Evolutionary conservation across 1,140 invertebrate genomes (phyloP).

Genomic region (Drosophila varians): DNA sequence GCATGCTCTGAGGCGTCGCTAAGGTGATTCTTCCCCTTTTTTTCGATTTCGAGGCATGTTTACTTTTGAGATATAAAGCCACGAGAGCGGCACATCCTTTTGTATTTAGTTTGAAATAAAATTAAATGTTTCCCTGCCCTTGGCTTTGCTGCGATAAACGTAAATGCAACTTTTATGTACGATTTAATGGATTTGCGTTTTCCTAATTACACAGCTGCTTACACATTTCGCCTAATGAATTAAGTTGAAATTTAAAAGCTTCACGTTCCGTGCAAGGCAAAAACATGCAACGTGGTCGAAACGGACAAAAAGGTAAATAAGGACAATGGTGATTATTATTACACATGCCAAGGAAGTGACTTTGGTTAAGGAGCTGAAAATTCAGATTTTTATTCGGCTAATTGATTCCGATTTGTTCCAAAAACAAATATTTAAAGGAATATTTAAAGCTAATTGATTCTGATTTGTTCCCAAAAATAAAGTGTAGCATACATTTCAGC

Average conservation of each 20-base stretch:
- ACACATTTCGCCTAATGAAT: conserved; percentile 70
- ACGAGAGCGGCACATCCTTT: conserved; percentile 5
- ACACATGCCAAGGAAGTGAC: conserved; percentile 1
- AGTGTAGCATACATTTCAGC: too few relatives aligned
- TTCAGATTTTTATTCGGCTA: background rate
- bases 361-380: conserved; percentile 3
- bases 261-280: conserved; percentile 33
- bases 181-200: conserved; percentile 10
- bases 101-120: background rate
- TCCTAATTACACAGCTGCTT: conserved; percentile 14
- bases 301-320: conserved; percentile 1
- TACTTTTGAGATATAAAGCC: conserved; percentile 29
- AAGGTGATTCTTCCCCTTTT: conserved; percentile 28
- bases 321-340: background rate
- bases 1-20: conserved; percentile 54
- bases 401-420: background rate
- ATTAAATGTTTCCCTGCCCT: background rate
- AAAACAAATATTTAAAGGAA: too few relatives aligned
- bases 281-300: conserved; percentile 42
- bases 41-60: conserved; percentile 50
- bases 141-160: background rate
- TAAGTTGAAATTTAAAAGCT: conserved; percentile 53
- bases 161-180: background rate
- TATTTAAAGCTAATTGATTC: background rate
- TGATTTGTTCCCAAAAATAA: background rate